phyloP scores from a whole-genome alignment of 2,797 vertebrate genomes.

The Pipistrellus pipistrellus region DNA sequence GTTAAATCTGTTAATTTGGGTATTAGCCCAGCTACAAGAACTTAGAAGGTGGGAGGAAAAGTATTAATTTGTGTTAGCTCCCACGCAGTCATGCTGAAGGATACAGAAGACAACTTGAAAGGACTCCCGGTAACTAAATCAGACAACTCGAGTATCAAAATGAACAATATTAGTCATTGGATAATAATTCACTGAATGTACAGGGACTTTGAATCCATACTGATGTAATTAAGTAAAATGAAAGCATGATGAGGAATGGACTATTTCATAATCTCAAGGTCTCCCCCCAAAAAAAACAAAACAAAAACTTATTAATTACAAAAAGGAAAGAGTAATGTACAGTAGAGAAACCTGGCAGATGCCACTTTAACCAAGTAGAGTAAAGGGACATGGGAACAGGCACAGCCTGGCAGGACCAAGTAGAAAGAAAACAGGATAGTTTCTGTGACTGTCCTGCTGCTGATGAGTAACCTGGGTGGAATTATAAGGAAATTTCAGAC shows the following conservation, averaged over 20 bases:
- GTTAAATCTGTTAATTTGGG: not conserved
- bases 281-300: not conserved
- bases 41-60: not conserved
- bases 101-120: not conserved
- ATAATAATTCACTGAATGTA: not conserved
- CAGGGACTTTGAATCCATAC: not conserved
- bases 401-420: not conserved
- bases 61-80: not conserved
- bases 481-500: not conserved
- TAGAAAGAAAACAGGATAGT: not conserved
- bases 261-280: not conserved
- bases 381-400: not conserved
- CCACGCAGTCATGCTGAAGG: not conserved
- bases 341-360: not conserved
- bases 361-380: not conserved
- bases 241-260: not conserved
- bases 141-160: not conserved
- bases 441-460: not conserved
- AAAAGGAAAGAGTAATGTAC: not conserved
- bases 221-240: not conserved
- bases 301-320: not conserved
- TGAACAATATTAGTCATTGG: not conserved
- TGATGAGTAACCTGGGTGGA: not conserved
- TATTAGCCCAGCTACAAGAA: not conserved
- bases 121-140: not conserved